Conservation (phyloP, 2,797 vertebrate genomes). For the Hapalemur alaotrensis region DNA sequence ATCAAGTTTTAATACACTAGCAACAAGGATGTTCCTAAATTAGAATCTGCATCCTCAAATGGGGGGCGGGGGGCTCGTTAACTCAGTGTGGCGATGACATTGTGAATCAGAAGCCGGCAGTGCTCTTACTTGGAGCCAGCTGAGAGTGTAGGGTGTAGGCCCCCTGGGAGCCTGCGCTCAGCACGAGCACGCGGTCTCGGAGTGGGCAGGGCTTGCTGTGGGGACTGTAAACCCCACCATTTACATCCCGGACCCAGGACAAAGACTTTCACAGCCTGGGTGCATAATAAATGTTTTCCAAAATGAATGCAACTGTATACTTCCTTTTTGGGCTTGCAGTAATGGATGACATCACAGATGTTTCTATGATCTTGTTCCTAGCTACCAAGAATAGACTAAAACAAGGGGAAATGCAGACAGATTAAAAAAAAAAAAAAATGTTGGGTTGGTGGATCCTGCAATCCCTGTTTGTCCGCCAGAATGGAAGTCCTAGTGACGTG, state of each 20-base stretch:
- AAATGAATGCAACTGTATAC: neutral
- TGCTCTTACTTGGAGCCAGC: neutral
- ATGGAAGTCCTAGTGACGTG: neutral
- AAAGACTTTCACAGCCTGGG: neutral
- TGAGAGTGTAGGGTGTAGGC: no score
- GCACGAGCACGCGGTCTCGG: accelerated
- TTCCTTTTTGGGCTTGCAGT: neutral
- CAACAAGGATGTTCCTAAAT: neutral
- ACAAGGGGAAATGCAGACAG: neutral
- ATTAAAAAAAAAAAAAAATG: neutral
- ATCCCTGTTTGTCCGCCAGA: neutral
- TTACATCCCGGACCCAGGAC: neutral
- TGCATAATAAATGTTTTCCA: neutral
- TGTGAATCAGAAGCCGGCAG: neutral
- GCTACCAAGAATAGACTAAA: neutral
- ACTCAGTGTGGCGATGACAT: neutral
- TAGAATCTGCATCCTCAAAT: neutral
- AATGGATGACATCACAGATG: neutral
- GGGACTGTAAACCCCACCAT: neutral
- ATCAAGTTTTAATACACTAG: neutral
- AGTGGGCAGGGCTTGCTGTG: neutral
- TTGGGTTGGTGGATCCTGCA: neutral
- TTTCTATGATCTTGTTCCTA: neutral
- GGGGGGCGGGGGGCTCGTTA: neutral
- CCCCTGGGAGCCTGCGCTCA: neutral